These are phyloP conservation scores for Carposina sasakii DNA, from an alignment of 1,140 invertebrate genomes.

Conservation along the genomic window DNA sequence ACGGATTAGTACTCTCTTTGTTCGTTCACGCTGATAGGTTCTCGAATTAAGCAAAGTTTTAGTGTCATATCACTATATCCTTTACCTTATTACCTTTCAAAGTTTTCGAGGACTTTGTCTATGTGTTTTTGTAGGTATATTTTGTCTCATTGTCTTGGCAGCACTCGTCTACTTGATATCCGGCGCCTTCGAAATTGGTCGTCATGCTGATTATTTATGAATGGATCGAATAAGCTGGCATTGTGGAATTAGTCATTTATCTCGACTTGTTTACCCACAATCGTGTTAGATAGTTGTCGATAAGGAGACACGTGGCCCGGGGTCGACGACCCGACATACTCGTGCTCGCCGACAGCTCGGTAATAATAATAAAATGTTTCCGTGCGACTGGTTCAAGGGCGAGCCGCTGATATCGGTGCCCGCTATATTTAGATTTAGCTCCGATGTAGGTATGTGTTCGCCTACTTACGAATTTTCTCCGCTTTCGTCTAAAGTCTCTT, in stretches of 20 bases:
- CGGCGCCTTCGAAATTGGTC: slow-evolving; percentile 32
- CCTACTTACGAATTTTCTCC: slow-evolving; percentile 35
- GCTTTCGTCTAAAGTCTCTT: slow-evolving; percentile 1
- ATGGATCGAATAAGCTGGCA: slow-evolving; percentile 57
- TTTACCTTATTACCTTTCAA: too few species aligned
- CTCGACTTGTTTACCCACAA: slow-evolving; percentile 70
- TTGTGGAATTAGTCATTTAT: slow-evolving; percentile 71
- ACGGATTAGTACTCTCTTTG: too few species aligned
- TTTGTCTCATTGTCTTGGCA: too few species aligned
- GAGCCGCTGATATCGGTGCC: slow-evolving; percentile 70
- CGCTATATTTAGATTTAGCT: slow-evolving; percentile 72
- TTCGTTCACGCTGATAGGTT: too few species aligned
- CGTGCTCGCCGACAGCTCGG: slow-evolving; percentile 69
- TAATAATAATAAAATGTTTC: slow-evolving; percentile 74
- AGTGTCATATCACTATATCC: too few species aligned
- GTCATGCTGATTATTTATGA: slow-evolving; percentile 61
- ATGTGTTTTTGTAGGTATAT: too few species aligned
- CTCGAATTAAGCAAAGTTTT: too few species aligned
- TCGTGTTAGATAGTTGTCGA: slow-evolving; percentile 72
- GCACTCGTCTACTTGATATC: slow-evolving; percentile 17
- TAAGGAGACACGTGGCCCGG: slow-evolving; percentile 70
- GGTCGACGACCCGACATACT: slow-evolving; percentile 69
- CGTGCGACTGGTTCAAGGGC: slow-evolving; percentile 72
- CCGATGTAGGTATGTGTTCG: slow-evolving; percentile 52
- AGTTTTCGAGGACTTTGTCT: too few species aligned